phyloP scores from a whole-genome alignment of 1,140 invertebrate species.

The Ceratina calcarata region DNA sequence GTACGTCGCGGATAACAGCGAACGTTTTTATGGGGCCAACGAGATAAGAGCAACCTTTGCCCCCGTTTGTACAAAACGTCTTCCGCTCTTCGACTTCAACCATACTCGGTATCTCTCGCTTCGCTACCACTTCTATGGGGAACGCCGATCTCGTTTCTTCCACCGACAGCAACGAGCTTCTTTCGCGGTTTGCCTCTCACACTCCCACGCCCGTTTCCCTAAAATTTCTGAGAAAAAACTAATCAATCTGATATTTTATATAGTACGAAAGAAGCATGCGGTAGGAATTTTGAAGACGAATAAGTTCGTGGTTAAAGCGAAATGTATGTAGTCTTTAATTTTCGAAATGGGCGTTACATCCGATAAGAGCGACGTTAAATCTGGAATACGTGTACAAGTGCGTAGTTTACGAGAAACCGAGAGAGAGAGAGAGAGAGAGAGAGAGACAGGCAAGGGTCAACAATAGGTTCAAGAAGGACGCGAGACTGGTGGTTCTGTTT shows the following conservation, averaged over 20 bases:
- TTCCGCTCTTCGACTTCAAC: constrained; percentile 63
- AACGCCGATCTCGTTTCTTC: constrained; percentile 6
- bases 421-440: background rate
- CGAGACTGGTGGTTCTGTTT: constrained; percentile 7
- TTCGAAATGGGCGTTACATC: background rate
- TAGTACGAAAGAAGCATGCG: background rate
- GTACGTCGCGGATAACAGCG: constrained; percentile 69
- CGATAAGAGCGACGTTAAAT: background rate
- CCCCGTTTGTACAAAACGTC: constrained; percentile 70
- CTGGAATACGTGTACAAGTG: background rate
- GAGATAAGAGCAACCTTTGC: constrained; percentile 72
- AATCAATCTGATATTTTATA: no score
- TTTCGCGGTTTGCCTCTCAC: no score
- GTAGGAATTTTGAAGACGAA: background rate
- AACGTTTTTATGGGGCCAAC: constrained; percentile 70
- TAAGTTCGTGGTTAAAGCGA: background rate
- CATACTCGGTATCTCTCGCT: constrained; percentile 39
- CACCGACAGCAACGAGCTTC: no score
- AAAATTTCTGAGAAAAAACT: no score
- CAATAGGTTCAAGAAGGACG: background rate
- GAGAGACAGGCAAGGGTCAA: background rate
- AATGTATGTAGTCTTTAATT: background rate
- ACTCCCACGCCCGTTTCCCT: no score
- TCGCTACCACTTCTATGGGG: constrained; percentile 49
- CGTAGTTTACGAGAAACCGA: background rate